Evolutionary conservation across 1,140 invertebrate species (phyloP), one percentile per base, ranked within the genome.

Genomic region (Diabrotica virgifera): DNA sequence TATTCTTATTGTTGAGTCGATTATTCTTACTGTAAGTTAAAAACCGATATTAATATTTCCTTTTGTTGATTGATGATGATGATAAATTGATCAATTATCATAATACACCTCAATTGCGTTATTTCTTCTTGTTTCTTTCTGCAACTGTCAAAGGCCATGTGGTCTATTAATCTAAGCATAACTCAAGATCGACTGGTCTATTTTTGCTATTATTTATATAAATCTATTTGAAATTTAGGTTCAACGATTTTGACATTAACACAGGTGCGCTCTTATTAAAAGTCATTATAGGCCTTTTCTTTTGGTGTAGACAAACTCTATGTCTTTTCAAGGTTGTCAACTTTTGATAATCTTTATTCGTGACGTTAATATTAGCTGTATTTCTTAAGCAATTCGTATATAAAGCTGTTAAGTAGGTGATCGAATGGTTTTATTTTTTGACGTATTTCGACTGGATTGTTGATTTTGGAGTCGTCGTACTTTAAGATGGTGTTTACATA

Each of bases 271-370:
- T 46, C 40, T 46, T 46, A 46, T 46, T 46, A 10, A 46, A 2
- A 46, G n/a, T 46, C 40, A 46, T 46, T 46, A 46, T 46, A 46
- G 40, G n/a, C 40, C 40, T 46, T 46, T 46, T 46, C 40, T 46
- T 46, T 46, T n/a, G 40, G n/a, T 46, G 40, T 46, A 46, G 40
- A 46, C 40, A 46, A 46, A 46, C 40, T 46, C 40, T 46, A 46
- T 8, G 40, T 46, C 40, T 46, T 46, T 46, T 46, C 40, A 46
- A 46, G 40, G 40, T 46, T 46, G 40, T 46, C 40, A 46, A 46
- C 40, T 46, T 46, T 46, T 46, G 40, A 46, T 46, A 46, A 10
- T 46, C 40, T 46, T 12, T 54, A 54, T 54, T 24, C 12, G 12
- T 13, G n/a, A 24, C 52, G n/a, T 13, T 13, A 54, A 13, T 54